Evolutionary conservation across 1,140 invertebrate species (phyloP).

Genomic region (Notospermus geniculatus): DNA sequence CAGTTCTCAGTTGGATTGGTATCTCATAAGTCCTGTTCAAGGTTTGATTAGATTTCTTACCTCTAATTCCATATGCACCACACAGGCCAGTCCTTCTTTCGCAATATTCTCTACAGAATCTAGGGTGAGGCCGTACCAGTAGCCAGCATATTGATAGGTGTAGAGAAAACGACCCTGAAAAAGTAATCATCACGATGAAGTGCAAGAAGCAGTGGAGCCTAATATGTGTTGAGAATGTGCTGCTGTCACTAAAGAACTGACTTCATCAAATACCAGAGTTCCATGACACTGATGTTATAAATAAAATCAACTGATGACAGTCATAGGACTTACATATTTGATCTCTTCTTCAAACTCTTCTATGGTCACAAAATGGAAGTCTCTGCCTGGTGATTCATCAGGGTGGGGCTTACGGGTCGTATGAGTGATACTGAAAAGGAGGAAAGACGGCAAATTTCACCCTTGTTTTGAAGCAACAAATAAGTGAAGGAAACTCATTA

Average conservation of each 20-base stretch:
- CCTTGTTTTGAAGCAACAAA: background rate
- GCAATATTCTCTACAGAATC: slow-evolving; percentile 53
- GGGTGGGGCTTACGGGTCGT: slow-evolving; percentile 43
- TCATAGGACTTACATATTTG: slow-evolving; percentile 39
- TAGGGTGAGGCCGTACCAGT: slow-evolving; percentile 53
- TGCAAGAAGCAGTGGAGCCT: background rate
- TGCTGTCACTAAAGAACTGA: background rate
- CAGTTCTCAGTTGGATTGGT: background rate
- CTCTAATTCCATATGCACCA: slow-evolving; percentile 57
- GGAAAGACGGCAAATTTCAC: slow-evolving; percentile 12
- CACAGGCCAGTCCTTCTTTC: slow-evolving; percentile 52
- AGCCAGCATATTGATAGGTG: slow-evolving; percentile 42
- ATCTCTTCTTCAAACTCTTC: slow-evolving; percentile 54
- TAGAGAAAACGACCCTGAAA: slow-evolving; percentile 52
- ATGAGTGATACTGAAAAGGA: slow-evolving; percentile 43
- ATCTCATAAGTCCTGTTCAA: background rate
- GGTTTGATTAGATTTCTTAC: slow-evolving; percentile 33
- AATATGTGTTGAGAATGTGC: background rate
- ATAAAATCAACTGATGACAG: background rate
- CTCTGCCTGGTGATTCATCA: slow-evolving; percentile 42
- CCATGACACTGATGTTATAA: too few relatives aligned
- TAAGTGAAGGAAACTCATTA: slow-evolving; percentile 8
- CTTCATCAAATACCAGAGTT: too few relatives aligned
- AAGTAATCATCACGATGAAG: slow-evolving; percentile 9
- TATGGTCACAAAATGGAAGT: slow-evolving; percentile 50